Conservation (phyloP, 2,797 vertebrate genomes). For the Hyperoplus immaculatus region DNA sequence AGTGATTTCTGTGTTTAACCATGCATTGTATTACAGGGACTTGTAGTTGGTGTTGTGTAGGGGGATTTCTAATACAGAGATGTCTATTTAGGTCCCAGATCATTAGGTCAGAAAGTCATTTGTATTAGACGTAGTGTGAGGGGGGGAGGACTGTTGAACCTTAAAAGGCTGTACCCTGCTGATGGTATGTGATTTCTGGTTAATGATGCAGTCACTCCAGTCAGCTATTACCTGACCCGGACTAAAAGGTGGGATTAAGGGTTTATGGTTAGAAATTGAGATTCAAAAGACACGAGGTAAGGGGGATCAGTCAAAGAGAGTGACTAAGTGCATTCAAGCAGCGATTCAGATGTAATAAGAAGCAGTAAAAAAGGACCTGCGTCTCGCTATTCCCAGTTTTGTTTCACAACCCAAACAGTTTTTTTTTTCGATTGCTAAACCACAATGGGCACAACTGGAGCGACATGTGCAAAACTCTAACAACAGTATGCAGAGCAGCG, state of each 20-base stretch:
- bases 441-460: no score
- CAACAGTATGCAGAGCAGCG: no score
- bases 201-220: slow-evolving; percentile 35
- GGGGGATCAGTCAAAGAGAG: not conserved
- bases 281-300: slow-evolving; percentile 3
- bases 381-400: not conserved
- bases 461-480: no score
- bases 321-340: not conserved
- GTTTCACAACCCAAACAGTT: not conserved
- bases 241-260: slow-evolving; percentile 6
- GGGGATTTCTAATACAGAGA: slow-evolving; percentile 18
- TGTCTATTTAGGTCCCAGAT: not conserved
- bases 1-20: slow-evolving; percentile 11
- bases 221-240: not conserved
- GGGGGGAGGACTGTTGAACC: slow-evolving; percentile 1
- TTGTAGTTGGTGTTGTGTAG: slow-evolving; percentile 1
- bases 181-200: slow-evolving; percentile 11
- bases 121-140: not conserved
- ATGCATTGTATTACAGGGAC: slow-evolving; percentile 11
- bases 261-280: slow-evolving; percentile 18
- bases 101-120: slow-evolving; percentile 22
- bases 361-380: not conserved
- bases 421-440: no score
- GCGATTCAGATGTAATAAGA: not conserved
- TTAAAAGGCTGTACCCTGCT: slow-evolving; percentile 7